These are phyloP conservation scores for Gadus chalcogrammus DNA, from an alignment of 2,113 vertebrate genomes.

Conservation along the genomic window DNA sequence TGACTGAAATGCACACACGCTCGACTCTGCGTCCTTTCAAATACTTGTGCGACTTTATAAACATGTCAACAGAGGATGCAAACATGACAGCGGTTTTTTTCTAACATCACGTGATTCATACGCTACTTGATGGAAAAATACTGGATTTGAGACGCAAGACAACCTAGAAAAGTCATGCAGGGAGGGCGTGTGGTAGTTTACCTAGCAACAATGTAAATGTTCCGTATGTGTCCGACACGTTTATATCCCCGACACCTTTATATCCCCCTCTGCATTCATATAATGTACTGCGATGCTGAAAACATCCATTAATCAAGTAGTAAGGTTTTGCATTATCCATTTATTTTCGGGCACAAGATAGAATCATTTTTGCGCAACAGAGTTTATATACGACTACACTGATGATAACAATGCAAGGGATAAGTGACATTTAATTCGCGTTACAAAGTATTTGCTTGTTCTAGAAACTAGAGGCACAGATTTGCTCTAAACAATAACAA, in stretches of 20 bases:
- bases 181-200: slow-evolving; percentile 55
- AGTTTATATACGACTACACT: too few relatives aligned
- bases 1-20: background rate
- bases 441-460: too few relatives aligned
- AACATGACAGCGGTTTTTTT: slow-evolving; percentile 58
- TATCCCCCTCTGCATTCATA: background rate
- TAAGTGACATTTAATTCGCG: too few relatives aligned
- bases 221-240: slow-evolving; percentile 9
- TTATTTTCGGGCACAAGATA: background rate
- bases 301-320: too few relatives aligned
- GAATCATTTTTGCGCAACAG: too few relatives aligned
- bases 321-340: background rate
- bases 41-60: background rate
- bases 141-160: slow-evolving; percentile 72
- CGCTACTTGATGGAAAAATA: slow-evolving; percentile 83
- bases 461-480: too few relatives aligned
- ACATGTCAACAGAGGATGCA: slow-evolving; percentile 52
- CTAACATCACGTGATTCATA: slow-evolving; percentile 70
- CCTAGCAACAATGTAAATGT: slow-evolving; percentile 60
- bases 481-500: too few relatives aligned
- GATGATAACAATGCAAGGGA: too few relatives aligned
- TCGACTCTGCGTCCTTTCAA: background rate
- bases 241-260: background rate
- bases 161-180: slow-evolving; percentile 61
- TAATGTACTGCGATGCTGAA: background rate